These are phyloP conservation scores for Sus scrofa DNA, from an alignment of 2,113 vertebrate genomes.

Conservation along the genomic window DNA sequence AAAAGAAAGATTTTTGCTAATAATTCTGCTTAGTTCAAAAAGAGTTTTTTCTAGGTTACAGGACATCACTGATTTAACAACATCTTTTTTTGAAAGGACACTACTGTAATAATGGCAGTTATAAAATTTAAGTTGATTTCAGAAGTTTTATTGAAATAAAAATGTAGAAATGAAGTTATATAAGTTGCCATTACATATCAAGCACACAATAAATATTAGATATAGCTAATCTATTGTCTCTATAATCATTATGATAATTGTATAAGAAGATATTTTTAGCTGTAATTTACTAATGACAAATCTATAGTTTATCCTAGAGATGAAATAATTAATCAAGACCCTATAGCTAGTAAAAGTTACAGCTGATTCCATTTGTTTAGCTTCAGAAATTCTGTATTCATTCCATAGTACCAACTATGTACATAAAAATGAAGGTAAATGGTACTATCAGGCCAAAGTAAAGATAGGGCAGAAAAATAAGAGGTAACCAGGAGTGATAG, in stretches of 20 bases:
- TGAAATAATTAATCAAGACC: neutral
- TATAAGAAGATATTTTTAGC: neutral
- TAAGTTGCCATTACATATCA: neutral
- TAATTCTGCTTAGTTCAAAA: conserved; percentile 1
- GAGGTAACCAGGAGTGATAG: neutral
- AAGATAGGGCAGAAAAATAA: neutral
- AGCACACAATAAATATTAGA: neutral
- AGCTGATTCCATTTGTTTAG: neutral
- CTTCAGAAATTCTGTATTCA: neutral
- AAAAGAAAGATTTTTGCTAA: too few relatives aligned
- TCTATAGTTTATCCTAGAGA: neutral
- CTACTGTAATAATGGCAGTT: neutral
- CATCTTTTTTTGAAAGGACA: neutral
- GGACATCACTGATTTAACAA: neutral
- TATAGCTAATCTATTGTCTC: neutral
- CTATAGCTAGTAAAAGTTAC: neutral
- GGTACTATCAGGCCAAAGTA: neutral
- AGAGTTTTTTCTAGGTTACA: neutral
- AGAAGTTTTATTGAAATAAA: conserved; percentile 25
- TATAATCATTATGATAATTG: neutral
- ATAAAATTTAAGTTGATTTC: neutral
- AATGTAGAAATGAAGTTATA: neutral
- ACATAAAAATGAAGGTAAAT: neutral
- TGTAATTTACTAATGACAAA: neutral
- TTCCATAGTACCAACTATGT: neutral